Evolutionary conservation across 2,888 invertebrate genomes (phyloP).

Genomic region (Scaptomyza polygonia): DNA sequence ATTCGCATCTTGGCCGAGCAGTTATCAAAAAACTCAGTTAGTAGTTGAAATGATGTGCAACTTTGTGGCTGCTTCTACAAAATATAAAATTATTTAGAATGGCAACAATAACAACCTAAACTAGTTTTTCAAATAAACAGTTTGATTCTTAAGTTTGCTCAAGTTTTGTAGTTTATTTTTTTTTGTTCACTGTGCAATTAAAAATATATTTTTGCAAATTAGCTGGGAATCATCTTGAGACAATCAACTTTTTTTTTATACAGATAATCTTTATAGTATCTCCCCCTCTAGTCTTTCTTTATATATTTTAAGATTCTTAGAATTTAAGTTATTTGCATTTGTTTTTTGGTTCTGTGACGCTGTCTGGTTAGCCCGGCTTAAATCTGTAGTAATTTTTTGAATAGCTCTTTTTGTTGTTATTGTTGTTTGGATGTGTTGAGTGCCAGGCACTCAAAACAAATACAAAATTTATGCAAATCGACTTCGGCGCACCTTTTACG

Average conservation of each 20-base stretch:
- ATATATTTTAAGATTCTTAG: constrained; percentile 11
- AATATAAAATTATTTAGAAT: constrained; percentile 33
- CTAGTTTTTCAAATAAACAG: background rate
- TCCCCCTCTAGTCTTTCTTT: constrained; percentile 28
- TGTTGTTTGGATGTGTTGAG: constrained; percentile 44
- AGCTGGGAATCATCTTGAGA: constrained; percentile 60
- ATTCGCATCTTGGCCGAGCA: constrained; percentile 31
- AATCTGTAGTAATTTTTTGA: constrained; percentile 47
- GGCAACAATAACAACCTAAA: constrained; percentile 17
- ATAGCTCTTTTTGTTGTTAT: constrained; percentile 26
- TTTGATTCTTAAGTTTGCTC: background rate
- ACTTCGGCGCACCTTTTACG: constrained; percentile 64
- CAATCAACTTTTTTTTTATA: constrained; percentile 51
- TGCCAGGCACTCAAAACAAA: constrained; percentile 65
- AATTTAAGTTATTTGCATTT: constrained; percentile 65
- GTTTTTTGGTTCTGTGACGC: constrained; percentile 26
- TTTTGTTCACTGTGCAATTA: constrained; percentile 33
- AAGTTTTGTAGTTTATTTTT: background rate
- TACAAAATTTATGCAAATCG: constrained; percentile 73
- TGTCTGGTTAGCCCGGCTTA: constrained; percentile 32
- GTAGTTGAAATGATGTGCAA: constrained; percentile 44
- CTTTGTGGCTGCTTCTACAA: constrained; percentile 26
- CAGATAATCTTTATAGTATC: constrained; percentile 28
- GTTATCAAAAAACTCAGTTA: constrained; percentile 48
- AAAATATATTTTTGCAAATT: constrained; percentile 30